These are phyloP conservation scores for Drosophila erecta DNA, from an alignment of 1,140 invertebrate species.

Conservation along the genomic window DNA sequence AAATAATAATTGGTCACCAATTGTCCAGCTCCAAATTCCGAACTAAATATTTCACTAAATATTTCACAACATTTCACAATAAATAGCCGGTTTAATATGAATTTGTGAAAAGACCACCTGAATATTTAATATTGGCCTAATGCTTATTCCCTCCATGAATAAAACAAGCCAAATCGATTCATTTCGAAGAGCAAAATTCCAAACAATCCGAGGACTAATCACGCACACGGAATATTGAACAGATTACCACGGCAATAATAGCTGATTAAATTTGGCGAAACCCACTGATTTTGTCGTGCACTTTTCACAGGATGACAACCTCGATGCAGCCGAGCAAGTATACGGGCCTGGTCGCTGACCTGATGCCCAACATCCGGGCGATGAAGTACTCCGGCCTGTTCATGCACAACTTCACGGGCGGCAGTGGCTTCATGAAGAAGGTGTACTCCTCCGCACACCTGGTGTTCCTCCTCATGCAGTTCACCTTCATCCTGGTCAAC, in stretches of 20 bases:
- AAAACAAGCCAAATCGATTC: slow-evolving; percentile 30
- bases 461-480: slow-evolving; percentile 88
- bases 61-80: no score
- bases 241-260: slow-evolving; percentile 9
- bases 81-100: not conserved
- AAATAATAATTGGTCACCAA: not conserved
- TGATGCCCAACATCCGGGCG: slow-evolving; percentile 92
- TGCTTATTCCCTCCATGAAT: slow-evolving; percentile 18
- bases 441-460: slow-evolving; percentile 87
- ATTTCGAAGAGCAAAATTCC: slow-evolving; percentile 15
- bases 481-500: slow-evolving; percentile 88
- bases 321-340: slow-evolving; percentile 76
- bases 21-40: not conserved
- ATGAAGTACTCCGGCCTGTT: slow-evolving; percentile 92
- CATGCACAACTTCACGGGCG: slow-evolving; percentile 90
- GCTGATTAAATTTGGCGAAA: slow-evolving; percentile 35
- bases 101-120: not conserved
- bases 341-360: slow-evolving; percentile 90
- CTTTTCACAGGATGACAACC: slow-evolving; percentile 53
- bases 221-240: no score
- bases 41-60: no score
- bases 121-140: not conserved
- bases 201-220: not conserved
- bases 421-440: slow-evolving; percentile 86
- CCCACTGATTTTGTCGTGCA: slow-evolving; percentile 23